Base-by-base conservation (phyloP, 92 coral and sea anemone genomes). In the Siderastrea radians region DNA sequence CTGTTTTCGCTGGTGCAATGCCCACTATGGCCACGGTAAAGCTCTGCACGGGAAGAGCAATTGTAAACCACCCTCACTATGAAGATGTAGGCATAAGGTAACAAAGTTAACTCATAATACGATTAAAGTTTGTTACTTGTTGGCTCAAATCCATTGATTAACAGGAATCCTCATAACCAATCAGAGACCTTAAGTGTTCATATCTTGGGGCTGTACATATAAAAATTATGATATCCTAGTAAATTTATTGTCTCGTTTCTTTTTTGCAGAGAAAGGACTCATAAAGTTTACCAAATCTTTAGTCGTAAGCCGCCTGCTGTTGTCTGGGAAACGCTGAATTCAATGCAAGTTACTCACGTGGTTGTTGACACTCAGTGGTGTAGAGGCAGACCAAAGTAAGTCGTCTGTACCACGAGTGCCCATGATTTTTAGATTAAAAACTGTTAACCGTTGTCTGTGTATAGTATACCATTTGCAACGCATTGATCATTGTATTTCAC, bases 21-120 rank as follows among this genome's bases (percentile, higher is more conserved):
- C 99, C 99, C 1, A 96, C 99, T 19, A 98, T 98, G 99, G 99
- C 99, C 8, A 98, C 99, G 3, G 99, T 98, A 17, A 98, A 98
- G 67, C 93, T 98, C 13, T 92, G 98, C 57, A 98, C 99, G 0
- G 92, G 91, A 60, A 84, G 99, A 78, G 98, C 98, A 11, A 86
- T 98, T 17, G 99, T 98, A 5, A 98, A 98, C 75, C 99, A 98
- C 59, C 99, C 99, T 0, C 99, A 98, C 63, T 98, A 98, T 79
- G 99, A 98, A 87, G 99, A 98, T 83, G 99, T 95, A 55, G 96
- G 99, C 17, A 91, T 96, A 60, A 93, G 99, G 99, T 96, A 66
- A 45, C 69, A 5, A n/a, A n/a, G n/a, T n/a, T n/a, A n/a, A 1
- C 12, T 61, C 77, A 13, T 7, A 72, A n/a, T 15, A 7, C 5